Percentiles rank a stretch among this genome's conserved stretches.
phyloP scores from a whole-genome alignment of 2,888 invertebrate genomes.

The Atherix ibis region DNA sequence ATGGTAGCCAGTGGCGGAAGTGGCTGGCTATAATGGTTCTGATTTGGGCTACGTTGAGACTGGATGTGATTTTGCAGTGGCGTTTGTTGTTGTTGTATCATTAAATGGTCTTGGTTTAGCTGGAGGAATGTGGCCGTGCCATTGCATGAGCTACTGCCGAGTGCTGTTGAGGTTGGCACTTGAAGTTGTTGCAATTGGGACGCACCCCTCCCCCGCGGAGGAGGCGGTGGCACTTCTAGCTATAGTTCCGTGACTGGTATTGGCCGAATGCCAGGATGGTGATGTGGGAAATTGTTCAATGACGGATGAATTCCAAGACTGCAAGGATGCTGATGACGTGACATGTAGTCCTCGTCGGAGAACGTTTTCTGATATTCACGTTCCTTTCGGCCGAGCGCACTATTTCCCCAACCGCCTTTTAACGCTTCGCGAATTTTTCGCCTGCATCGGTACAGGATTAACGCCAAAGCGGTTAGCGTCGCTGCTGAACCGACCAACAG shows the following conservation, averaged over 20 bases:
- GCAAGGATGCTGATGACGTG: constrained; percentile 30
- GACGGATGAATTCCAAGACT: constrained; percentile 27
- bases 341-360: constrained; percentile 66
- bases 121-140: constrained; percentile 23
- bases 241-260: constrained; percentile 88
- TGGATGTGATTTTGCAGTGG: constrained; percentile 18
- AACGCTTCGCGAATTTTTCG: constrained; percentile 63
- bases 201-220: constrained; percentile 36
- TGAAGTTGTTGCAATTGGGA: constrained; percentile 27
- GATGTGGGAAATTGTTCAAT: constrained; percentile 30
- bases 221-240: constrained; percentile 89
- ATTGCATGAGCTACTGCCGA: constrained; percentile 20
- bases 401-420: constrained; percentile 42
- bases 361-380: constrained; percentile 82
- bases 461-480: constrained; percentile 49
- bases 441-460: constrained; percentile 64
- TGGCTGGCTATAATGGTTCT: constrained; percentile 30
- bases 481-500: constrained; percentile 59
- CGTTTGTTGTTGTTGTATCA: constrained; percentile 17
- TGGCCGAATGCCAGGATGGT: constrained; percentile 37
- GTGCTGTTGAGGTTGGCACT: constrained; percentile 24
- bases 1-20: constrained; percentile 14
- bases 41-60: constrained; percentile 17
- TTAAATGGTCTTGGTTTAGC: constrained; percentile 31
- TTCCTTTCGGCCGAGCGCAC: constrained; percentile 47